phyloP scores from a whole-genome alignment of 2,113 vertebrate genomes.

The Tetraodon nigroviridis region DNA sequence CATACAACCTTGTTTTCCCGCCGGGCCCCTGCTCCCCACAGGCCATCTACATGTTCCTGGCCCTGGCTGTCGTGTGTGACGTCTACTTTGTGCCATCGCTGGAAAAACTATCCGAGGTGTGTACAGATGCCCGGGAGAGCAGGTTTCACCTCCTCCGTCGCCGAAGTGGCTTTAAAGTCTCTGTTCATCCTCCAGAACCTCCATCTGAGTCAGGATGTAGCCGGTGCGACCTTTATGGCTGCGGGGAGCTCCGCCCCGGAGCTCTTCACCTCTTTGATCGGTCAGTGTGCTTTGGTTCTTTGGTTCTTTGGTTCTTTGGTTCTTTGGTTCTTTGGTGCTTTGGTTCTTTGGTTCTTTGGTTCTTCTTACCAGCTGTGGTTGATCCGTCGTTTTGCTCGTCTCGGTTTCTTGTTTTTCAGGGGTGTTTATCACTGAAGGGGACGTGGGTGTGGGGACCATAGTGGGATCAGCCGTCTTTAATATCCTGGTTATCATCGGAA shows the following conservation, averaged over 20 bases:
- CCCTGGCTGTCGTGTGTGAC: constrained; percentile 77
- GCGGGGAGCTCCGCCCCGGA: constrained; percentile 80
- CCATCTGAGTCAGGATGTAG: constrained; percentile 79
- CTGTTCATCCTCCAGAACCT: constrained; percentile 64
- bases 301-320: background rate
- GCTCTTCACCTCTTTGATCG: constrained; percentile 80
- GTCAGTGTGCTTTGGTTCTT: constrained; percentile 55
- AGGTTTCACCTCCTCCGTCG: background rate
- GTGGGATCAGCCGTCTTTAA: constrained; percentile 81
- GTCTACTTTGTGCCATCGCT: constrained; percentile 79
- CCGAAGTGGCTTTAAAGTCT: background rate
- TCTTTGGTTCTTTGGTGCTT: background rate
- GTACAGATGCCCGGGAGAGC: background rate
- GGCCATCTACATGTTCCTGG: constrained; percentile 80
- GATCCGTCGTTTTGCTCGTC: background rate
- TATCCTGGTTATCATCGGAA: constrained; percentile 78
- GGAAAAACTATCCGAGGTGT: constrained; percentile 78
- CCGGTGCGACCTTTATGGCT: constrained; percentile 80
- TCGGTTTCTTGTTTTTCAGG: constrained; percentile 47
- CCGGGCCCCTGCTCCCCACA: constrained; percentile 44
- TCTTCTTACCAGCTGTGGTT: background rate
- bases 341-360: no score
- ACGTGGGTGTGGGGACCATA: constrained; percentile 78
- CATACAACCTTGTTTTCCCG: background rate
- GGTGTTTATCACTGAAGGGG: constrained; percentile 80